phyloP scores from a whole-genome alignment of 2,888 invertebrate genomes.

The Amblyjoppa proteus region DNA sequence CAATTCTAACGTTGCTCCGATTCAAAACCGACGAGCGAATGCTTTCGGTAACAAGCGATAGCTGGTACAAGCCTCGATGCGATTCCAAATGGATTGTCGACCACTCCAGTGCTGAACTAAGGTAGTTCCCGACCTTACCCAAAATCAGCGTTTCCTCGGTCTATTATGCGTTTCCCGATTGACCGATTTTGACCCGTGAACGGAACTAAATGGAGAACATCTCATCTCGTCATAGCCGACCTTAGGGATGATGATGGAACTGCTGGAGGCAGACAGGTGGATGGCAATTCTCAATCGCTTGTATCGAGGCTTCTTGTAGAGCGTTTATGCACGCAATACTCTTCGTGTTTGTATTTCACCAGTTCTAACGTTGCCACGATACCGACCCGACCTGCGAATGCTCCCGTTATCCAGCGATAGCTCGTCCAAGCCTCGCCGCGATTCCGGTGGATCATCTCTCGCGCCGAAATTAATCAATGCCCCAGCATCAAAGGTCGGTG shows the following conservation, averaged over 20 bases:
- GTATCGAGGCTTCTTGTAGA: not conserved
- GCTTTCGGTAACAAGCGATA: constrained; percentile 40
- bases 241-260: not conserved
- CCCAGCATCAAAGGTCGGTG: constrained; percentile 82
- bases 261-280: not conserved
- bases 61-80: constrained; percentile 47
- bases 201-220: constrained; percentile 41
- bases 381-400: constrained; percentile 41
- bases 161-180: constrained; percentile 49
- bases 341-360: not conserved
- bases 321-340: not conserved
- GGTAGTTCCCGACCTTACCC: constrained; percentile 3
- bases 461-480: constrained; percentile 83
- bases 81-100: constrained; percentile 55
- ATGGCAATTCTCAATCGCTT: not conserved
- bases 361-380: constrained; percentile 7
- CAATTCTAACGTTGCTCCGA: constrained; percentile 4
- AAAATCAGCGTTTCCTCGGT: constrained; percentile 34
- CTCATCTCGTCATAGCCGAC: constrained; percentile 39
- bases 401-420: constrained; percentile 44
- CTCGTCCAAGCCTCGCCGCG: constrained; percentile 52
- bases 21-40: constrained; percentile 40
- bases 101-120: not conserved
- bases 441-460: constrained; percentile 75
- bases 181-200: constrained; percentile 23